Base-by-base conservation (phyloP, 2,113 vertebrate genomes). In the Eulemur rufifrons region DNA sequence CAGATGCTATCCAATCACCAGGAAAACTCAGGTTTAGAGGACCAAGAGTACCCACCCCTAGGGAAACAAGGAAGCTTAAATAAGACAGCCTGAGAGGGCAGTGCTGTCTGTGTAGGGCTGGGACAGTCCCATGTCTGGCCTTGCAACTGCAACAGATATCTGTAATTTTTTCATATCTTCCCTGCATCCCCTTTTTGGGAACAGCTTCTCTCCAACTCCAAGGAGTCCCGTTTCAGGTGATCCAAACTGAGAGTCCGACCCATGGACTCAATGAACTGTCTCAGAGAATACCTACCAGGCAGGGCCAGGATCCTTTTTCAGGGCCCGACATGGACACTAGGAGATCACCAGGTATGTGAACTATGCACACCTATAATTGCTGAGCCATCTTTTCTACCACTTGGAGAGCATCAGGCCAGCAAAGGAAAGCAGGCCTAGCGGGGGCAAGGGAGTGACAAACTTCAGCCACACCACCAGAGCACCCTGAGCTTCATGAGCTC, bases 41-140 rank as follows among this genome's bases (percentile, higher is more conserved):
- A 74, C 54, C 39, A 25, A 78, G 17, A 11, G 1, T 10, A 8
- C 6, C 34, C 39, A 8, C 8, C 34, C 39, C 29, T 17, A 27
- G 85, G 73, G 42, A 85, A 90, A 39, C 56, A 47, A 39, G 69
- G 29, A 71, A 23, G 37, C 20, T 45, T 39, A 10, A 11, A 34
- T 14, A 18, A 76, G 88, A 37, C 21, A 64, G 78, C 50, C 89
- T 27, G 56, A 18, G 20, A 63, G 68, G 42, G 27, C 56, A 61
- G 45, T 4, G 34, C 3, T 45, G 10, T 50, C n/a, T 34, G 5
- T 5, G 0, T 2, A 8, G 17, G 34, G n/a, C 64, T 37, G 27
- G 34, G 47, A 10, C 17, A 20, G 29, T 39, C 73, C 63, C 69
- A 9, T 0, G 10, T 42, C 23, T 39, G 9, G 74, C 87, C 66